phyloP scores from a whole-genome alignment of 2,888 invertebrate species.

The Platycheirus albimanus region DNA sequence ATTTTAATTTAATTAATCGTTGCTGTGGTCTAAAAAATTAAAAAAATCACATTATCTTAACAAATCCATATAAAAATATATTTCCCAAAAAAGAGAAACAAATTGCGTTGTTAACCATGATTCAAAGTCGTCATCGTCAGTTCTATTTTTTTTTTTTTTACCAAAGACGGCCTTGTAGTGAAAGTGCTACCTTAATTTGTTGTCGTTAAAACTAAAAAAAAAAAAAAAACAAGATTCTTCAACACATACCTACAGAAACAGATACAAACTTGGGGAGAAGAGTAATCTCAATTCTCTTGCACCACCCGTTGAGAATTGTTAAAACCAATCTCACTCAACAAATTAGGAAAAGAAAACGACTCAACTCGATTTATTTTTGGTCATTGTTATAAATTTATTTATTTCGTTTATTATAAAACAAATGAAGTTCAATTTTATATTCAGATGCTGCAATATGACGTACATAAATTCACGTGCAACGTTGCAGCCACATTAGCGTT shows the following conservation, averaged over 20 bases:
- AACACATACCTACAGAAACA: background rate
- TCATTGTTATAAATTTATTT: background rate
- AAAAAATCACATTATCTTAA: too few relatives aligned
- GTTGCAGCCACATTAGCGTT: background rate
- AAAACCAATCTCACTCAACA: background rate
- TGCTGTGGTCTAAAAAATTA: too few relatives aligned
- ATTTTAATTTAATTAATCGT: too few relatives aligned
- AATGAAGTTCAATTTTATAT: background rate
- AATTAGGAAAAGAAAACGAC: background rate
- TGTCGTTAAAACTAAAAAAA: background rate
- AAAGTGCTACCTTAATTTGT: background rate
- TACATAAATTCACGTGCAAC: background rate
- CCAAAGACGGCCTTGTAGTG: background rate
- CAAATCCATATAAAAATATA: background rate
- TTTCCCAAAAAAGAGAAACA: background rate
- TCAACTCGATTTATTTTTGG: conserved; percentile 4
- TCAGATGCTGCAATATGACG: background rate
- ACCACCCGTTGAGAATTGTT: background rate
- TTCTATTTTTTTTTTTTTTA: background rate
- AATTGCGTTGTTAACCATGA: background rate
- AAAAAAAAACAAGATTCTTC: background rate
- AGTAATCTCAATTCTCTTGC: background rate
- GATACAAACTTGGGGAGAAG: too few relatives aligned
- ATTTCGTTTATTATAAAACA: background rate
- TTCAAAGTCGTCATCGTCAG: background rate